These are phyloP conservation scores for Cricetomys ansorgei DNA, from an alignment of 2,113 vertebrate species.

Conservation along the genomic window DNA sequence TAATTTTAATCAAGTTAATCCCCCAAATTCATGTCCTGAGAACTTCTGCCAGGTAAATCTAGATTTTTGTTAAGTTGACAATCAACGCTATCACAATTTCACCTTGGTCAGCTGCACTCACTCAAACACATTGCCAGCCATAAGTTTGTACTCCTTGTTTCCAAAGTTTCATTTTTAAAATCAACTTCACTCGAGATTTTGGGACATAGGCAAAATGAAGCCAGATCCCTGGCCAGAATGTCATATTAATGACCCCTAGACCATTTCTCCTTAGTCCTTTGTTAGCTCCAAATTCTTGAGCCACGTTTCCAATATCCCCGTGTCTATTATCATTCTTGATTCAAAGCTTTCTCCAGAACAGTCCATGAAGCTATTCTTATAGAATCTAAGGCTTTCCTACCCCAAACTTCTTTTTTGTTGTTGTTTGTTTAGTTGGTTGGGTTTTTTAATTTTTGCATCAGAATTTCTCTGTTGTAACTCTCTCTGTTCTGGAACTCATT, in stretches of 20 bases:
- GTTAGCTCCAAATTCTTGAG: not conserved
- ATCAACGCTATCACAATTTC: not conserved
- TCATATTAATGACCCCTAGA: not conserved
- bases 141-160: not conserved
- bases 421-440: too few species aligned
- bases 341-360: not conserved
- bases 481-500: too few species aligned
- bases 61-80: not conserved
- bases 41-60: not conserved
- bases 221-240: not conserved
- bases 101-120: not conserved
- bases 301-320: not conserved
- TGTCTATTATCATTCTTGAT: not conserved
- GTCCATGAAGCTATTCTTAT: not conserved
- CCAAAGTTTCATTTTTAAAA: not conserved
- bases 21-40: not conserved
- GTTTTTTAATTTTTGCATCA: too few species aligned
- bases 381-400: not conserved
- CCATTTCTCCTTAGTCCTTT: not conserved
- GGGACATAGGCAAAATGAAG: not conserved
- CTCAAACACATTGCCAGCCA: not conserved
- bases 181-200: not conserved
- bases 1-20: not conserved
- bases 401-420: too few species aligned
- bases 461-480: too few species aligned